Evolutionary conservation across 2,888 invertebrate genomes (phyloP), one percentile per base, ranked within the genome.

Genomic region (Pedicia rivosa): DNA sequence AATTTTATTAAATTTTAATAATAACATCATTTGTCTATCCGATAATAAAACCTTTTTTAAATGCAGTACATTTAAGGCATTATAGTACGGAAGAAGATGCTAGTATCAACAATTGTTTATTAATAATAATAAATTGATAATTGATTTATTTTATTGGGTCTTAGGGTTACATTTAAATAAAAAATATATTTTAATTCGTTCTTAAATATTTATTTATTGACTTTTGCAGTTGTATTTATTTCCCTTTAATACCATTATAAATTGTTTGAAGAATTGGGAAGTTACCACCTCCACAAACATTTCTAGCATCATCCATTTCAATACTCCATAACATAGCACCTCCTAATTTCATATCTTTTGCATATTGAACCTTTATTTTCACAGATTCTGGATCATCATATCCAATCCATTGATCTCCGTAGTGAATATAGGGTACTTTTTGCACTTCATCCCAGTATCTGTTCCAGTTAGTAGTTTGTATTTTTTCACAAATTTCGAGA

Each of bases 291-390:
- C 72, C 69, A 46, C 80, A 80, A 1, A 51, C 45, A 1, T 75
- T 78, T 10, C 52, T 59, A 48, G 79, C 78, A 50, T 84, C 84
- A 47, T 84, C 84, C 4, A 77, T 77, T 52, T 86, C 86, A 8
- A 84, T 63, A 29, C 79, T 77, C 84, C 84, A 86, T 1, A 78
- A 50, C 81, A 84, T 82, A 0, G 68, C 63, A 17, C 80, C 83
- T 36, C 65, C 66, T 37, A 74, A 50, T 38, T 64, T 45, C 38
- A 54, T 39, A 37, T 58, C 43, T 52, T 64, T 50, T 22, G 64
- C 55, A 44, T 55, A 61, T 47, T 57, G 39, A 20, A 64, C 51
- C 61, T 73, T 53, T 2, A 50, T 42, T 2, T 39, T 44, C 12
- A 61, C 40, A 7, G 78, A 78, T 35, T 58, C 51, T 12, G 54